Evolutionary conservation across 2,888 invertebrate species (phyloP), one percentile per base, ranked within the genome.

Genomic region (Perizoma affinitatum): DNA sequence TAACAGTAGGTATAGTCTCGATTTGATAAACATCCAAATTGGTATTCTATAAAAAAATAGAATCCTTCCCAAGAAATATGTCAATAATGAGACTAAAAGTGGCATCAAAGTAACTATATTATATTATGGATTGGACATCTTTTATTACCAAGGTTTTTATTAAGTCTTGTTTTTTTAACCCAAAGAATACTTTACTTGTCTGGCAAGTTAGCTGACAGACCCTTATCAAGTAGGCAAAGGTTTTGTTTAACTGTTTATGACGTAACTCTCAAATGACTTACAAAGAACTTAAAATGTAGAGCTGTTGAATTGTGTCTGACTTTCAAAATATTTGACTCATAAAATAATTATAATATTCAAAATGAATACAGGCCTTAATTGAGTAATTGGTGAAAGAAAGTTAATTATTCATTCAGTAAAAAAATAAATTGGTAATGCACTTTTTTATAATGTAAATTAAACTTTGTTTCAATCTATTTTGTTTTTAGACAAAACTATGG

Each of bases 181-280:
- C 57, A 51, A 52, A 41, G 49, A 55, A 55, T 55, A 58, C 49
- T 61, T 58, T 54, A 45, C 61, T 61, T 58, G 63, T 63, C 66
- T 66, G 58, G 56, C 48, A 51, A 63, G 58, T 63, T 63, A 10
- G 38, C 44, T 34, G 55, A 58, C 54, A 35, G 45, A 58, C 45
- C 58, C 57, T 52, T 61, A 55, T 49, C 47, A 34, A 54, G 22
- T 22, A 22, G 22, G 22, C 22, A 22, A 22, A 22, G 45, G 58
- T 36, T 54, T 54, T 57, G 47, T 42, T 61, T 47, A 6, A 52
- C 36, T 46, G 58, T 56, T 56, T 49, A 6, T 10, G 34, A 42
- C n/a, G 41, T 42, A 6, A 51, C 9, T 38, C 9, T 38, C 41
- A 33, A 50, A 40, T 40, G 33, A 50, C 49, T 50, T 50, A 48